Base-by-base conservation (phyloP, 1,140 invertebrate genomes). In the Oncopeltus fasciatus region DNA sequence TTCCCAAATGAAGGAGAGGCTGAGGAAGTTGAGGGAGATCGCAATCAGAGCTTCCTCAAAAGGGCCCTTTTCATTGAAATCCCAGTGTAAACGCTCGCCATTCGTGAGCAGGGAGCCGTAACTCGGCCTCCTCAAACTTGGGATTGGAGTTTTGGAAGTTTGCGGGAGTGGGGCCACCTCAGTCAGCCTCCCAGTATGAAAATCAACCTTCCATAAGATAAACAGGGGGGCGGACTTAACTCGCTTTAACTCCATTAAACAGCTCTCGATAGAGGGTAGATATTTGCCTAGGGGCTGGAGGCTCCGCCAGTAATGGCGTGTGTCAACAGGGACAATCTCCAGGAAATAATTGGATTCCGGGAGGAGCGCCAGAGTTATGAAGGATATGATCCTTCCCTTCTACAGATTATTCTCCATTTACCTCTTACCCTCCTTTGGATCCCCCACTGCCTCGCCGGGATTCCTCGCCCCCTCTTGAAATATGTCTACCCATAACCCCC, bases 131-230 rank as follows among this genome's bases (percentile, higher is more conserved):
- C 18, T 20, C 18, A 53, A 53, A 53, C 49, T 53, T 53, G 49
- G 49, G 49, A 53, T 53, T 53, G 49, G 49, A 53, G 49, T 53
- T 53, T 8, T 18, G 49, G 20, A 53, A 53, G 18, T 38, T 53
- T 53, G 49, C 18, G 49, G 31, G 31, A 38, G 31, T 5, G 31
- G 31, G 14, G 31, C 5, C 5, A 38, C 31, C 14, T 14, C 20
- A 53, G 14, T 5, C 5, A 14, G 14, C 31, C 14, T 14, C 20
- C 21, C 49, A 24, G 49, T 53, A 53, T 53, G 49, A 53, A 53
- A 53, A 53, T 53, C 49, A 53, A 53, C 49, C 49, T 53, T 53
- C 49, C 49, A 53, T 53, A 53, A 53, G 49, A 53, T 53, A 53
- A 53, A 53, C 49, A 53, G 49, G 20, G 26, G 49, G 24, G 49